These are phyloP conservation scores for Eumerus sabulonum DNA, from an alignment of 2,888 invertebrate genomes.

Conservation along the genomic window DNA sequence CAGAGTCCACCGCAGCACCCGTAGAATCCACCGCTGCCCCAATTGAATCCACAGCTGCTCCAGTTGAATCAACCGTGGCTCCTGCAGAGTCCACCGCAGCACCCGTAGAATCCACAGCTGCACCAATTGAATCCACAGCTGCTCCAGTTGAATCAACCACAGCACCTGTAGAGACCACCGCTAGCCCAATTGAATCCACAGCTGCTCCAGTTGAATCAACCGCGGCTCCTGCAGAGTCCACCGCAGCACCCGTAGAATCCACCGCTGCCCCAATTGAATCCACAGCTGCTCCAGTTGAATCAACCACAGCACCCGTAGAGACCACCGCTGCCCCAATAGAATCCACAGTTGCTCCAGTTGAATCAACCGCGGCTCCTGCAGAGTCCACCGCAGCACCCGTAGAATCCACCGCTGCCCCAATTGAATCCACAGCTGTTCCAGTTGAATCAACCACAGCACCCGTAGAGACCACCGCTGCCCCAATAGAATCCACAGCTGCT, in stretches of 20 bases:
- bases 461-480: conserved; percentile 6
- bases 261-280: conserved; percentile 11
- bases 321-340: conserved; percentile 28
- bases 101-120: conserved; percentile 7
- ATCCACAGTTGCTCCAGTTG: conserved; percentile 6
- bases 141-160: conserved; percentile 8
- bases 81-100: conserved; percentile 18
- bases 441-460: conserved; percentile 47
- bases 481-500: conserved; percentile 21
- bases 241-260: conserved; percentile 1
- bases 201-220: conserved; percentile 1
- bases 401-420: conserved; percentile 5
- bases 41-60: conserved; percentile 22
- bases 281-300: conserved; percentile 1
- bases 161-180: conserved; percentile 1
- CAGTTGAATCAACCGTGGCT: conserved; percentile 16
- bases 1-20: too few relatives aligned
- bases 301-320: conserved; percentile 25
- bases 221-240: neutral
- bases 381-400: conserved; percentile 4
- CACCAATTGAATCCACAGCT: conserved; percentile 11
- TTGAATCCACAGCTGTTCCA: conserved; percentile 42
- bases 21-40: conserved; percentile 17
- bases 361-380: conserved; percentile 1
- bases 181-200: neutral